Conservation (phyloP, 2,113 vertebrate genomes). For the Spilogale gracilis region DNA sequence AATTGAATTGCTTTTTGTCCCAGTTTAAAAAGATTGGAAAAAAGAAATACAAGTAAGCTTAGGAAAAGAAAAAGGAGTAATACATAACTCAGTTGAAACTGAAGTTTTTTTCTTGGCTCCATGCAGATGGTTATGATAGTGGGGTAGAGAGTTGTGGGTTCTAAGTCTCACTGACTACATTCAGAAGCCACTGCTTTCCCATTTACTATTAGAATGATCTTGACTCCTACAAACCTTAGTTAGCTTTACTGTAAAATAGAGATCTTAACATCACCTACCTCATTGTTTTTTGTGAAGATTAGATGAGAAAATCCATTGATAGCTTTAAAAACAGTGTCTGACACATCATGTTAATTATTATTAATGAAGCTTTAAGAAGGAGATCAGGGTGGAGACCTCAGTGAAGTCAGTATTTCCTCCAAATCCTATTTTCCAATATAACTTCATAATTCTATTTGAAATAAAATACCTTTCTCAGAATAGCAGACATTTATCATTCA, state of each 20-base stretch:
- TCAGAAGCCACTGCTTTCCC: not conserved
- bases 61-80: not conserved
- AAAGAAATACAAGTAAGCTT: not conserved
- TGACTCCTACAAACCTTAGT: not conserved
- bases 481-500: not conserved
- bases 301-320: not conserved
- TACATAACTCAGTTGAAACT: not conserved
- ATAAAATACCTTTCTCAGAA: not conserved
- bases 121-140: not conserved
- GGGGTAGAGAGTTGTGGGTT: not conserved
- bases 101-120: not conserved
- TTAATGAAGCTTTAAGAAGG: too few species aligned
- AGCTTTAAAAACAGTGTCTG: not conserved
- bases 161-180: not conserved
- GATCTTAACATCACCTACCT: not conserved
- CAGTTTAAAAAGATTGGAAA: not conserved
- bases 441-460: constrained; percentile 19
- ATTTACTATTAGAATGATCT: not conserved
- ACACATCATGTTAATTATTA: not conserved
- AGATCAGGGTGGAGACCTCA: not conserved
- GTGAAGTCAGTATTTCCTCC: not conserved
- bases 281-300: not conserved
- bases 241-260: constrained; percentile 19
- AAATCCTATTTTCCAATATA: not conserved
- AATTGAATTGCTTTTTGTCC: not conserved